Evolutionary conservation across 2,113 vertebrate species (phyloP).

Genomic region (Eublepharis macularius): DNA sequence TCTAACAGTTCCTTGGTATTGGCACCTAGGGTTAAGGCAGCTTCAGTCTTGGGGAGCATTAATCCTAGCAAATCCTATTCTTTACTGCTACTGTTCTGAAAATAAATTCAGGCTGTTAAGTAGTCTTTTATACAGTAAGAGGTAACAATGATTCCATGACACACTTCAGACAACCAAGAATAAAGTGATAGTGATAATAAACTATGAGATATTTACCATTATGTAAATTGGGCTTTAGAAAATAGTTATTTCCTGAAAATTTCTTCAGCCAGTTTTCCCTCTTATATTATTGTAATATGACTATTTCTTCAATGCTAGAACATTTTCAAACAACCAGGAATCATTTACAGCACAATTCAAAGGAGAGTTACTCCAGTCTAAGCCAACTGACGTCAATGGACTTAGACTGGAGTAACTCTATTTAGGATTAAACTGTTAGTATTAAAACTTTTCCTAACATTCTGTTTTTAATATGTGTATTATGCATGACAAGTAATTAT

Average conservation of each 20-base stretch:
- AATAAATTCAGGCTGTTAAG: background rate
- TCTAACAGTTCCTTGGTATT: background rate
- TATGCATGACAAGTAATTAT: background rate
- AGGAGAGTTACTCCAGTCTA: too few relatives aligned
- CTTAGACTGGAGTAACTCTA: too few relatives aligned
- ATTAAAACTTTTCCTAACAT: too few relatives aligned
- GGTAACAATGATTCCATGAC: background rate
- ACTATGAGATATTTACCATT: background rate
- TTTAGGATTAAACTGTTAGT: too few relatives aligned
- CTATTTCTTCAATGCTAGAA: slow-evolving; percentile 5
- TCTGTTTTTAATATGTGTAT: background rate
- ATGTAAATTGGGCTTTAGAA: background rate
- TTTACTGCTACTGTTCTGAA: background rate
- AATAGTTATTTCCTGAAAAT: background rate
- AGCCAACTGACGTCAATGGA: too few relatives aligned
- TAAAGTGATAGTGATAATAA: background rate
- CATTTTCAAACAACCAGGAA: background rate
- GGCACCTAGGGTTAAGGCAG: background rate
- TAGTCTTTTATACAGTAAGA: background rate
- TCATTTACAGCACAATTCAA: too few relatives aligned
- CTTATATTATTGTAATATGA: background rate
- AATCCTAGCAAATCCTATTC: too few relatives aligned
- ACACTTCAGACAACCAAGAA: background rate
- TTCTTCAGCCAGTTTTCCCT: background rate
- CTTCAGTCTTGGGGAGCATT: background rate